Evolutionary conservation across 2,888 invertebrate genomes (phyloP).

Genomic region (Tholera decimalis): DNA sequence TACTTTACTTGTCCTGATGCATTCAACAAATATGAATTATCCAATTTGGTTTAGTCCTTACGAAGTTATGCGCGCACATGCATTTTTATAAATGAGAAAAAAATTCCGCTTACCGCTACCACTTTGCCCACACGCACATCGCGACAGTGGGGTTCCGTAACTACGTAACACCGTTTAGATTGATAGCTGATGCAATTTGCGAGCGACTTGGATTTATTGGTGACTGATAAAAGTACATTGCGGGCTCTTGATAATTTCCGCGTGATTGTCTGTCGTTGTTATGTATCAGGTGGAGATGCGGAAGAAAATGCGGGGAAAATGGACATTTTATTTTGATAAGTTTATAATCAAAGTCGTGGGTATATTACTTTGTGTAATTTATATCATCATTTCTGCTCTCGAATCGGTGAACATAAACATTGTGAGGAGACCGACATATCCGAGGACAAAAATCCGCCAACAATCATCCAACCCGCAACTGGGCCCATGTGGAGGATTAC

Average conservation of each 20-base stretch:
- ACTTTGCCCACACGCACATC: constrained; percentile 67
- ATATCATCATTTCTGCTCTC: too few relatives aligned
- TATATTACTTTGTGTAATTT: too few relatives aligned
- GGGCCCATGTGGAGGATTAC: too few relatives aligned
- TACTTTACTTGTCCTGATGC: too few relatives aligned
- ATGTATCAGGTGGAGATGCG: constrained; percentile 18
- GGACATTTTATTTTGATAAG: constrained; percentile 3
- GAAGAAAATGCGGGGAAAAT: background rate
- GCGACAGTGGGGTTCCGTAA: constrained; percentile 82
- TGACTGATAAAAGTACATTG: constrained; percentile 84
- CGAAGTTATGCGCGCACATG: too few relatives aligned
- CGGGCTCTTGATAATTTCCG: constrained; percentile 62
- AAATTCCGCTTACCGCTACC: constrained; percentile 52
- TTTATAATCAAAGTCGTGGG: background rate
- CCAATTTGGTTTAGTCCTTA: too few relatives aligned
- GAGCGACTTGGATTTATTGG: constrained; percentile 88
- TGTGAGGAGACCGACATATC: too few relatives aligned
- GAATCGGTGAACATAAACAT: too few relatives aligned
- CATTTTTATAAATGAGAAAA: too few relatives aligned
- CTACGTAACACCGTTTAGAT: constrained; percentile 88
- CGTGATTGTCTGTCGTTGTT: constrained; percentile 53
- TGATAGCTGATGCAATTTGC: constrained; percentile 90
- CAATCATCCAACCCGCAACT: too few relatives aligned
- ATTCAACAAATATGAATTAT: too few relatives aligned
- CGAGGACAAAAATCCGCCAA: too few relatives aligned